Conservation (phyloP, 2,888 invertebrate species). For the Copidosoma aretas region DNA sequence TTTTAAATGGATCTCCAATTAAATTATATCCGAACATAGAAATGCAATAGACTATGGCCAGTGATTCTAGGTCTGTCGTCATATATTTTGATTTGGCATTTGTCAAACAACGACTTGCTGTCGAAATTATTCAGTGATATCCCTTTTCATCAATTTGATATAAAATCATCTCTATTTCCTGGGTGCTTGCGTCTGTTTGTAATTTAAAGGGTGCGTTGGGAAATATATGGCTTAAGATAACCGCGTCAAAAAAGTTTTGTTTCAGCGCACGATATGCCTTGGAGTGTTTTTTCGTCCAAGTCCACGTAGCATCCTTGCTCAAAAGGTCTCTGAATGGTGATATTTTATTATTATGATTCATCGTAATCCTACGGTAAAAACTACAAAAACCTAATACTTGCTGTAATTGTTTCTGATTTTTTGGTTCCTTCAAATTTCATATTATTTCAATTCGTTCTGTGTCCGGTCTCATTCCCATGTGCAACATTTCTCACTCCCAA, state of each 20-base stretch:
- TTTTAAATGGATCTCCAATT: constrained; percentile 16
- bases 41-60: constrained; percentile 40
- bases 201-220: neutral
- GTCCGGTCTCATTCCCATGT: neutral
- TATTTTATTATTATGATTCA: constrained; percentile 20
- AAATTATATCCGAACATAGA: constrained; percentile 43
- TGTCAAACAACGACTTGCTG: constrained; percentile 43
- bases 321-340: constrained; percentile 31
- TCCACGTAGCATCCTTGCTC: neutral
- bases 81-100: constrained; percentile 11
- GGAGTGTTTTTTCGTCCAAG: constrained; percentile 2
- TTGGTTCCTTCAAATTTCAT: constrained; percentile 29
- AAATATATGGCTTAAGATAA: neutral
- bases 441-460: neutral
- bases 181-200: constrained; percentile 21
- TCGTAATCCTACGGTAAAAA: constrained; percentile 40
- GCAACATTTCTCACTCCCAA: neutral
- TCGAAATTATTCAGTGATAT: constrained; percentile 38
- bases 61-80: constrained; percentile 41
- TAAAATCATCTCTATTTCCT: constrained; percentile 40
- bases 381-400: constrained; percentile 43
- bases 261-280: constrained; percentile 2
- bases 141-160: constrained; percentile 30
- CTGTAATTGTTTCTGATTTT: constrained; percentile 46
- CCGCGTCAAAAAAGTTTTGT: neutral